These are phyloP conservation scores for Antennarius maculatus DNA, from an alignment of 2,797 vertebrate species.

Conservation along the genomic window DNA sequence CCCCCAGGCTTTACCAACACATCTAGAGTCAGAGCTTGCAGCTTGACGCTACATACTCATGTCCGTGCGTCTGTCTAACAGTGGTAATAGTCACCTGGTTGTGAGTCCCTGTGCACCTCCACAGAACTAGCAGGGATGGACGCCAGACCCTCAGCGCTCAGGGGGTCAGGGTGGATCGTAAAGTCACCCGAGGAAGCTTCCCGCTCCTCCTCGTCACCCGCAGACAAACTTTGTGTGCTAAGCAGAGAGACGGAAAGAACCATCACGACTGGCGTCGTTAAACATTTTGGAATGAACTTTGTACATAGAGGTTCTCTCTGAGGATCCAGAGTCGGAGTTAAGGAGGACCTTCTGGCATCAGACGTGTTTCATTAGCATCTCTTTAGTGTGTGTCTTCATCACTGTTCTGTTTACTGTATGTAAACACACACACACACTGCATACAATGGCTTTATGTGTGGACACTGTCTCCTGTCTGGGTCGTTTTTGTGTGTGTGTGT, in stretches of 20 bases:
- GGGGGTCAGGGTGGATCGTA: constrained; percentile 85
- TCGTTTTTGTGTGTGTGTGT: neutral
- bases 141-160: constrained; percentile 75
- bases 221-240: constrained; percentile 86
- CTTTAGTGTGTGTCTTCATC: constrained; percentile 49
- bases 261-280: too few species aligned
- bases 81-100: constrained; percentile 66
- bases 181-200: constrained; percentile 86
- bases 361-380: constrained; percentile 50
- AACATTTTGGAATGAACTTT: neutral
- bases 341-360: constrained; percentile 23
- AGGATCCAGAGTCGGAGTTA: too few species aligned
- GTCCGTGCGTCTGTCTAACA: too few species aligned
- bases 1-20: too few species aligned
- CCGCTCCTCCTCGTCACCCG: constrained; percentile 80
- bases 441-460: constrained; percentile 17
- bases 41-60: too few species aligned
- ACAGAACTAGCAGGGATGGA: constrained; percentile 87
- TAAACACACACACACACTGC: constrained; percentile 6
- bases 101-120: constrained; percentile 86
- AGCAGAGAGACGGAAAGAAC: constrained; percentile 44
- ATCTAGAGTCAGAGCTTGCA: too few species aligned
- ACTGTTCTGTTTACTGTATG: constrained; percentile 46
- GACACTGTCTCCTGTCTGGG: constrained; percentile 24
- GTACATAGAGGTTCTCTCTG: neutral